Percentiles rank a stretch among this genome's conserved stretches.
phyloP scores from a whole-genome alignment of 2,797 vertebrate species.

The Falco rusticolus region DNA sequence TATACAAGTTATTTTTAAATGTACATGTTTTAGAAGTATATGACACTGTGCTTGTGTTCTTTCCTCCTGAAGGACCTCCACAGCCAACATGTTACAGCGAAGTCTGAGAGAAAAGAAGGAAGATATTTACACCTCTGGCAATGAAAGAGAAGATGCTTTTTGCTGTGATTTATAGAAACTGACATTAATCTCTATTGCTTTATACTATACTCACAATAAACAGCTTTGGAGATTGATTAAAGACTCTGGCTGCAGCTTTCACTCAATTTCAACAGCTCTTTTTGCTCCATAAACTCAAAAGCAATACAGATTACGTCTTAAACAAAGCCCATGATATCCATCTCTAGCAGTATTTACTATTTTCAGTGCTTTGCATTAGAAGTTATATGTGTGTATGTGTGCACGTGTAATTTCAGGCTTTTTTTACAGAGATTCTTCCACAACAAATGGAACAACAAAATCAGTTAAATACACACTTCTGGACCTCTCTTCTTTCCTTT shows the following conservation, averaged over 20 bases:
- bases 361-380: slow-evolving; percentile 19
- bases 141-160: slow-evolving; percentile 43
- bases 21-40: neutral
- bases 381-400: neutral
- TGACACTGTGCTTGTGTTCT: neutral
- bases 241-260: slow-evolving; percentile 55
- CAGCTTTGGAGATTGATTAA: slow-evolving; percentile 69
- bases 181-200: slow-evolving; percentile 63
- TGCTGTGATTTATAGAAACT: slow-evolving; percentile 58
- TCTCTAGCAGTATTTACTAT: slow-evolving; percentile 19
- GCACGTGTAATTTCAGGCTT: neutral
- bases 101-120: slow-evolving; percentile 15
- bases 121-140: slow-evolving; percentile 53
- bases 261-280: slow-evolving; percentile 63
- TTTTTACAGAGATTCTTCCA: neutral
- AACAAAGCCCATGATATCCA: slow-evolving; percentile 46
- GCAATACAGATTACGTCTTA: slow-evolving; percentile 57
- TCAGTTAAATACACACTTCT: neutral
- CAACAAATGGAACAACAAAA: neutral
- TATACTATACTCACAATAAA: slow-evolving; percentile 51
- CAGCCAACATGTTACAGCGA: neutral
- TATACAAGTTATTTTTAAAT: neutral
- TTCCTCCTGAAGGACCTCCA: neutral
- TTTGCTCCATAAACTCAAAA: slow-evolving; percentile 66
- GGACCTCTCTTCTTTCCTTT: neutral